These are phyloP conservation scores for pig (Sus scrofa) DNA, from an alignment of 2,113 vertebrate species.

Conservation along the genomic window DNA sequence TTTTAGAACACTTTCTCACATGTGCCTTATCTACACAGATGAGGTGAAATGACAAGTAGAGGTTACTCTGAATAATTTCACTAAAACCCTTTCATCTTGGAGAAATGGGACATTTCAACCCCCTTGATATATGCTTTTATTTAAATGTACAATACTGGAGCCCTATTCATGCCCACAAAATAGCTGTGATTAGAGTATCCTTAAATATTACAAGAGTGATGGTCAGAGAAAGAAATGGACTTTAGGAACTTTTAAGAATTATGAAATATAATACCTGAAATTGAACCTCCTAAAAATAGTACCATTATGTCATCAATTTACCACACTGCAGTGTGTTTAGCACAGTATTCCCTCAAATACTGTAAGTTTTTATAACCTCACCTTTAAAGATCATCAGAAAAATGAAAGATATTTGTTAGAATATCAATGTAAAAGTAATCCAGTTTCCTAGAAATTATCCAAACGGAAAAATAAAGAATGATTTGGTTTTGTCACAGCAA, in stretches of 20 bases:
- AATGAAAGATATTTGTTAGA: background rate
- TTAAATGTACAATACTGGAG: background rate
- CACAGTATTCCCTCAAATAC: background rate
- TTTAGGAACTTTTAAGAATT: background rate
- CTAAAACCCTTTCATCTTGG: background rate
- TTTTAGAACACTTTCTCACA: background rate
- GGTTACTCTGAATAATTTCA: background rate
- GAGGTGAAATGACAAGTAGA: background rate
- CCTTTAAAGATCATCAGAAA: background rate
- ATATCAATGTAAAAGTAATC: background rate
- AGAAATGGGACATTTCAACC: background rate
- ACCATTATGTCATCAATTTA: background rate
- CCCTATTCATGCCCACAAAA: background rate
- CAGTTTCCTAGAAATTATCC: slow-evolving; percentile 38
- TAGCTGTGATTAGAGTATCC: background rate
- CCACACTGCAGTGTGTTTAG: background rate
- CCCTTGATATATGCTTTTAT: background rate
- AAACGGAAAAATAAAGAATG: background rate
- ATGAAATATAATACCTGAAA: slow-evolving; percentile 5
- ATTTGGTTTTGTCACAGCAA: background rate
- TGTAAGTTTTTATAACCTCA: background rate
- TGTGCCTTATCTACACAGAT: background rate
- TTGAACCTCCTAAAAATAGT: background rate
- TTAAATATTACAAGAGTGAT: background rate
- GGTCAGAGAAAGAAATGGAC: background rate